Evolutionary conservation across 2,797 vertebrate species (phyloP).

Genomic region (Trachops cirrhosus): DNA sequence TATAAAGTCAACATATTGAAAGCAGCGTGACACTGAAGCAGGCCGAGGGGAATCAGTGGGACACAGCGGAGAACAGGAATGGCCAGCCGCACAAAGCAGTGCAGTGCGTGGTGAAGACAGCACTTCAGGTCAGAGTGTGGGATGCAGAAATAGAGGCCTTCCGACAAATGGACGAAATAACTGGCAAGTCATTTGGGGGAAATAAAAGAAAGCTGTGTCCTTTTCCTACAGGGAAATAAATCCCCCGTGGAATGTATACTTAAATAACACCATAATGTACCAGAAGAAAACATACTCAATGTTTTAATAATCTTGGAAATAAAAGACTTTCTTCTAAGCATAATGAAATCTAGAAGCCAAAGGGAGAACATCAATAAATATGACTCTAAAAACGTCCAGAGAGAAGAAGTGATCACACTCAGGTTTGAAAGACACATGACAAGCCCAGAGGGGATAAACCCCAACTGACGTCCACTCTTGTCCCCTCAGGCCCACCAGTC

Average conservation of each 20-base stretch:
- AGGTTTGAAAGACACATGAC: constrained; percentile 2
- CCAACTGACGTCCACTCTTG: background rate
- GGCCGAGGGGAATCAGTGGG: background rate
- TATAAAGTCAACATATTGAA: background rate
- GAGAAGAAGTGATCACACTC: constrained; percentile 17
- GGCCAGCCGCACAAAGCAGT: background rate
- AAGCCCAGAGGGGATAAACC: background rate
- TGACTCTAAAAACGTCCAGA: constrained; percentile 7
- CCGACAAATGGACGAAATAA: background rate
- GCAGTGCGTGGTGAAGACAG: background rate
- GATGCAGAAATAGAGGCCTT: background rate
- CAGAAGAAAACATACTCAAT: background rate
- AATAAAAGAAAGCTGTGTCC: background rate
- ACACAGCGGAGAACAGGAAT: background rate
- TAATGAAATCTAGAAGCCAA: background rate
- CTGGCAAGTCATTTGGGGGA: background rate
- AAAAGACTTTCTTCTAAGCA: constrained; percentile 11
- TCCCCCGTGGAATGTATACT: background rate
- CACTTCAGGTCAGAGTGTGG: background rate
- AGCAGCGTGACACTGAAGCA: background rate
- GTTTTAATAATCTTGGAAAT: background rate
- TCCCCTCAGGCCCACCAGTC: background rate
- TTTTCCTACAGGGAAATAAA: background rate
- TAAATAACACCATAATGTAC: background rate
- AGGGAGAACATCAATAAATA: background rate